Evolutionary conservation across 2,113 vertebrate species (phyloP), one percentile per base, ranked within the genome.

Genomic region (Cyanoramphus novaezelandiae): DNA sequence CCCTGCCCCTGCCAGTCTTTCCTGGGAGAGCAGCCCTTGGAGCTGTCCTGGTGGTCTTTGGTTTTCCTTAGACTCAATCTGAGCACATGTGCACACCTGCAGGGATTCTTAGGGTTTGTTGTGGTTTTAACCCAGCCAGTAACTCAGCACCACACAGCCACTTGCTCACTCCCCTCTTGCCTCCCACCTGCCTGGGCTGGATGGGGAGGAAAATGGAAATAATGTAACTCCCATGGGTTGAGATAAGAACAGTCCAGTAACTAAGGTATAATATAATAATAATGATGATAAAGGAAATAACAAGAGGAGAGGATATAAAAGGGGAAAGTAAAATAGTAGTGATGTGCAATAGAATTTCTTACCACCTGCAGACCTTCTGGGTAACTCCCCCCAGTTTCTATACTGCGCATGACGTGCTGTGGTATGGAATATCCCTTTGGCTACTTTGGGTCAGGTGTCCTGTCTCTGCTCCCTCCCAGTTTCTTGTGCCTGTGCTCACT

Each of bases 31-130:
- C 0, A 88, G 24, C 11, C 9, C 39, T 59, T 50, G 35, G 10
- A 80, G 31, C 1, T 10, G 11, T 6, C 5, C 28, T 86, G 65
- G 6, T 15, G 9, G 9, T 35, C 6, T 41, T 47, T 71, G 12
- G 9, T 49, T 80, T 80, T 49, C 50, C 10, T 11, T 31, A 53
- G 53, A 19, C 15, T 70, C 18, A 57, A 3, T n/a, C 33, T 65
- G 41, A 62, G 28, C 17, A 35, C 3, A 3, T 19, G 19, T 16
- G 17, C 13, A 21, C 5, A 18, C 0, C 0, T 37, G 10, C 31
- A 39, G 17, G 35, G 20, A 57, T 69, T 82, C 47, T 53, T 23
- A n/a, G 20, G 20, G 33, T 59, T 59, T n/a, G 57, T n/a, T n/a
- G 57, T 59, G 33, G 33, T n/a, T 59, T 59, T 59, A 59, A 59